phyloP scores from a whole-genome alignment of 2,113 vertebrate species.

The Sapayoa aenigma region DNA sequence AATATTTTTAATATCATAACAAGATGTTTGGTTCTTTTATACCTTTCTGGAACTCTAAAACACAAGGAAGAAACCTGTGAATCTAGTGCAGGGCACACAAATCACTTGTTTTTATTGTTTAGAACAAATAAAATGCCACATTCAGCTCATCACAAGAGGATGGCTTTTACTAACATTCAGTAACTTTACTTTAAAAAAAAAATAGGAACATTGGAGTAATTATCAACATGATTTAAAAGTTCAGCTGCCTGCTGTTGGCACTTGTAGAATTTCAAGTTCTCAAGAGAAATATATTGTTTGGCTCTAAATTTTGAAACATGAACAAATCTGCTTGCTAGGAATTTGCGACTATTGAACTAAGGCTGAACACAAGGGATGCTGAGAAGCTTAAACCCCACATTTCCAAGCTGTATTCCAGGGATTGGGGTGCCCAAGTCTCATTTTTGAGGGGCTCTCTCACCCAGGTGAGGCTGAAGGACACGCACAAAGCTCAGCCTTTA shows the following conservation, averaged over 20 bases:
- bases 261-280: not conserved
- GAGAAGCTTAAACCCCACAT: not conserved
- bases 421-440: not conserved
- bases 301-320: not conserved
- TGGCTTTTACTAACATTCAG: not conserved
- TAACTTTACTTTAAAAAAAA: not conserved
- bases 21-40: not conserved
- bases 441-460: conserved; percentile 30
- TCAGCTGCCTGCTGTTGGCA: not conserved
- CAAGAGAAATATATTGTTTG: rapidly evolving
- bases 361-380: not conserved
- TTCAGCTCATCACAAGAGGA: not conserved
- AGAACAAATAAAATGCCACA: not conserved
- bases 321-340: not conserved
- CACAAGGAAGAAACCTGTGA: not conserved
- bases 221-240: not conserved
- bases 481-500: conserved; percentile 71
- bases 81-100: not conserved
- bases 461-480: conserved; percentile 79
- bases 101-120: not conserved
- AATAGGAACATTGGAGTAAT: not conserved
- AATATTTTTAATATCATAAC: not conserved
- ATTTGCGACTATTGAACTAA: not conserved
- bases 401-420: conserved; percentile 33
- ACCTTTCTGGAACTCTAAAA: not conserved